A percentile compares a stretch with the other conserved stretches of the same genome.
These are phyloP conservation scores for Pithecia hirsuta DNA, from an alignment of 2,797 vertebrate species.

Conservation along the genomic window DNA sequence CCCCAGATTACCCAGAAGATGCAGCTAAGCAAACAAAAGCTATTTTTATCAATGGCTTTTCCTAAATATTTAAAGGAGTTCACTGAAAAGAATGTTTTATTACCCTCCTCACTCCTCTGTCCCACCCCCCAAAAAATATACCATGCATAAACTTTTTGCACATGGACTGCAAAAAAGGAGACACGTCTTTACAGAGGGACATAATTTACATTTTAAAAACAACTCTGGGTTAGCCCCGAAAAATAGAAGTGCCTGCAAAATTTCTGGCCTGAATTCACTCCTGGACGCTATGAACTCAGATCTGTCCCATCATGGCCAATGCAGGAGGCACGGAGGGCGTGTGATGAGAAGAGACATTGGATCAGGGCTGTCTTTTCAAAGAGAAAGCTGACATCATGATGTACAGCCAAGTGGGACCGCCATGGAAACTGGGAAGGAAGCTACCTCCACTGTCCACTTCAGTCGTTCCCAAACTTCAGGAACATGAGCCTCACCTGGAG, in stretches of 20 bases:
- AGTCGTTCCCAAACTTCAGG: not conserved
- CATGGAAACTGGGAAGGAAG: not conserved
- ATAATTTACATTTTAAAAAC: not conserved
- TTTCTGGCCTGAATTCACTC: not conserved
- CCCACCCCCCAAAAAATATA: not conserved
- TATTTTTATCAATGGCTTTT: not conserved
- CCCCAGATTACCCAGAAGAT: not conserved
- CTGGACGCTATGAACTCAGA: not conserved
- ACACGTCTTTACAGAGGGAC: not conserved
- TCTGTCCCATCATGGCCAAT: accelerated
- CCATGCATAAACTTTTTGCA: not conserved
- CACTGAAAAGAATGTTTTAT: not conserved
- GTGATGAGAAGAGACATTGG: not conserved
- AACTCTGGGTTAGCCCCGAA: not conserved
- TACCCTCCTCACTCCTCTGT: accelerated
- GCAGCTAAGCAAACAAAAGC: not conserved
- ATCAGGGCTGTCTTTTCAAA: not conserved
- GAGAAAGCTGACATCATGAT: accelerated
- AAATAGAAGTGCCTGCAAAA: not conserved
- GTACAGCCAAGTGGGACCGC: accelerated
- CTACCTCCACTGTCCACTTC: not conserved
- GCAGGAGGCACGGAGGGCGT: accelerated
- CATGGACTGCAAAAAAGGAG: not conserved
- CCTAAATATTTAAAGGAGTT: not conserved
- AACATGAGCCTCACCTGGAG: not conserved